Conservation (phyloP, 2,113 vertebrate genomes). For the Dipodomys ordii region DNA sequence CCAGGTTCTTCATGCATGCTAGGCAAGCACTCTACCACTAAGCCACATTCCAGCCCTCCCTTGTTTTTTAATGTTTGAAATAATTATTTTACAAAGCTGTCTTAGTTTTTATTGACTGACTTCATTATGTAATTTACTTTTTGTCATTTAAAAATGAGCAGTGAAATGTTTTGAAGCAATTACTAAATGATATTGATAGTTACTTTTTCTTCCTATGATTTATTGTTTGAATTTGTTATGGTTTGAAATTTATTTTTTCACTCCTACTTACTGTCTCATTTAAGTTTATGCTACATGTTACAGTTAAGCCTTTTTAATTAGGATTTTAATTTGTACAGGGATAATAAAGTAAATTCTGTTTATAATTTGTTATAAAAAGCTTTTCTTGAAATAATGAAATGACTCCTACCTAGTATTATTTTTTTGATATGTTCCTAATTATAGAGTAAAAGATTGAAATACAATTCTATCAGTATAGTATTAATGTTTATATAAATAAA, state of each 20-base stretch:
- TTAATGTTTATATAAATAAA: slow-evolving; percentile 64
- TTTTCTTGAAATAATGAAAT: slow-evolving; percentile 65
- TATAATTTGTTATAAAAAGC: slow-evolving; percentile 55
- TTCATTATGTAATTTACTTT: background rate
- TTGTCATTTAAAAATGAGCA: background rate
- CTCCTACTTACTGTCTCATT: background rate
- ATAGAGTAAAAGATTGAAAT: slow-evolving; percentile 55
- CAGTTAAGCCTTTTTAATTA: slow-evolving; percentile 44
- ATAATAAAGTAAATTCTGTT: slow-evolving; percentile 20
- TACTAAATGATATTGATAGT: slow-evolving; percentile 20
- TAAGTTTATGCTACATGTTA: slow-evolving; percentile 41
- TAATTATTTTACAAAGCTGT: background rate
- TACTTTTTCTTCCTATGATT: background rate
- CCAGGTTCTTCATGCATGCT: background rate
- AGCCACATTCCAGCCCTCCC: too few relatives aligned
- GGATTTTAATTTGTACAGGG: slow-evolving; percentile 55
- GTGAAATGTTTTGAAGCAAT: slow-evolving; percentile 43
- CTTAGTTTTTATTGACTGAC: background rate
- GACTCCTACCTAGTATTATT: slow-evolving; percentile 35
- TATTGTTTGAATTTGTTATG: slow-evolving; percentile 46
- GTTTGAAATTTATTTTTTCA: slow-evolving; percentile 60
- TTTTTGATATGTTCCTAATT: slow-evolving; percentile 12
- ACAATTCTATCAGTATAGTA: slow-evolving; percentile 48
- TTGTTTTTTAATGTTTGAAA: slow-evolving; percentile 6
- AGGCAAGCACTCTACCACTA: too few relatives aligned